Evolutionary conservation across 1,140 invertebrate genomes (phyloP).

Genomic region (Drosophila simulans): DNA sequence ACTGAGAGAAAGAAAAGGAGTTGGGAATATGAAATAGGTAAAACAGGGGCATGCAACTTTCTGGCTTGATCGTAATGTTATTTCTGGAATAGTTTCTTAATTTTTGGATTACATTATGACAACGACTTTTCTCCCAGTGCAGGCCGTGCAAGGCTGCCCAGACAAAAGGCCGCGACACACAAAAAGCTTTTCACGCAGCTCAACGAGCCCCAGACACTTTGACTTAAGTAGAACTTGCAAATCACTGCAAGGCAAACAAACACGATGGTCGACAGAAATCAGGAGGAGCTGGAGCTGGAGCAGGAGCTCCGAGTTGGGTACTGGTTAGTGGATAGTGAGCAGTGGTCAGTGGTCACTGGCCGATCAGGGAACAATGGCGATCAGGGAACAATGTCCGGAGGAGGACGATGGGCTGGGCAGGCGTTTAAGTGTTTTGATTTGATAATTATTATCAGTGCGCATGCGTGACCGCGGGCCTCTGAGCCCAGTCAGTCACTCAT

Average conservation of each 20-base stretch:
- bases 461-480: slow-evolving; percentile 72
- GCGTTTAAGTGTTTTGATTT: slow-evolving; percentile 84
- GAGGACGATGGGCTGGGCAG: slow-evolving; percentile 66
- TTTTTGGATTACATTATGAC: no score
- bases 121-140: slow-evolving; percentile 9
- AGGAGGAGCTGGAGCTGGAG: not conserved
- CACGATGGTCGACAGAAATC: slow-evolving; percentile 46
- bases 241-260: slow-evolving; percentile 80
- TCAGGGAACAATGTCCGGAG: slow-evolving; percentile 22
- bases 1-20: not conserved
- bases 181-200: slow-evolving; percentile 68
- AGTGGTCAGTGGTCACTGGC: no score
- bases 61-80: no score
- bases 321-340: not conserved
- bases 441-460: slow-evolving; percentile 84
- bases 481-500: slow-evolving; percentile 9
- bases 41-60: no score
- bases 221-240: slow-evolving; percentile 81
- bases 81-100: no score
- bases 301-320: not conserved
- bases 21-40: no score
- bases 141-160: slow-evolving; percentile 23
- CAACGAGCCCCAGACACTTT: slow-evolving; percentile 59
- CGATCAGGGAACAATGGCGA: no score
- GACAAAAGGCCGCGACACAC: slow-evolving; percentile 53